Percentiles rank a stretch among this genome's conserved stretches.
Evolutionary conservation across 2,113 vertebrate genomes (phyloP).

Genomic region (Rattus rattus): DNA sequence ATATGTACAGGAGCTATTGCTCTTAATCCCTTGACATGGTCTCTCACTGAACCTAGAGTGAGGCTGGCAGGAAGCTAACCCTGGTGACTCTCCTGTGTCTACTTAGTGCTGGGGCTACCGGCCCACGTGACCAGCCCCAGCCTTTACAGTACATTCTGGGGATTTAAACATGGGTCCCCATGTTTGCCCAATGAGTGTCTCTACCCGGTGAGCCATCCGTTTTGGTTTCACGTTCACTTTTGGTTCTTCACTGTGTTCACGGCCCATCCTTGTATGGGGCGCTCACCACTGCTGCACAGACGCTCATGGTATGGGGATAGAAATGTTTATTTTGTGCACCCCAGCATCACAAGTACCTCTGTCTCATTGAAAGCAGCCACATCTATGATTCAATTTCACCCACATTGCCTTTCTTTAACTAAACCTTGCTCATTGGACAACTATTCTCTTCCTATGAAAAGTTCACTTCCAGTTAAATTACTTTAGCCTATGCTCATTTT

Average conservation of each 20-base stretch:
- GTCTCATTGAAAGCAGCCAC: background rate
- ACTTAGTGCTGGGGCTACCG: background rate
- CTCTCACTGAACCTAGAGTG: background rate
- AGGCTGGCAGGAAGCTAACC: background rate
- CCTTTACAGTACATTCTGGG: background rate
- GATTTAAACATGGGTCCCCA: background rate
- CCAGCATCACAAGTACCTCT: background rate
- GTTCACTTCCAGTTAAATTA: no score
- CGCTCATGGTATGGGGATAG: background rate
- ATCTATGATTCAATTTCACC: background rate
- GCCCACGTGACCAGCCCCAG: background rate
- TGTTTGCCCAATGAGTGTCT: background rate
- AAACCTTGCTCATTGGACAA: background rate
- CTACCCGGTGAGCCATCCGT: background rate
- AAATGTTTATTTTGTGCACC: background rate
- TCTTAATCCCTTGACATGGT: background rate
- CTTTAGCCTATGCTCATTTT: no score
- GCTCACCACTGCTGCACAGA: background rate
- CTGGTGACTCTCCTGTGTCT: background rate
- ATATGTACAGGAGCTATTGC: background rate
- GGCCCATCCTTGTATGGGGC: background rate
- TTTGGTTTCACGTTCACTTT: background rate
- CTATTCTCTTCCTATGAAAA: background rate
- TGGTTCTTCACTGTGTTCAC: background rate
- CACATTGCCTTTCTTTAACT: background rate